Base-by-base conservation (phyloP, 2,797 vertebrate genomes). In the Helostoma temminkii region DNA sequence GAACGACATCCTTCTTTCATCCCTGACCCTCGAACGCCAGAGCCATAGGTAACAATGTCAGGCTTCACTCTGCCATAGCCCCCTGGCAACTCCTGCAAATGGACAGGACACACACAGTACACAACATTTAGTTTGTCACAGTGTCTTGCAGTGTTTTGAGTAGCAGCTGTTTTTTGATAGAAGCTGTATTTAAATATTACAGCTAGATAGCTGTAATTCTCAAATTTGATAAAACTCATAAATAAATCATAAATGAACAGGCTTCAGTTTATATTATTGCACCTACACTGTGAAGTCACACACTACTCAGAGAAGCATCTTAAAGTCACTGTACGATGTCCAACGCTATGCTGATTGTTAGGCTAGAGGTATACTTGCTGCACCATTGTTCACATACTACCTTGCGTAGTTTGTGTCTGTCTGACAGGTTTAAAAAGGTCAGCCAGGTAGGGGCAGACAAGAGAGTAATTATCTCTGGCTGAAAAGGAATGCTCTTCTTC, bases 1-100 rank as follows among this genome's bases (percentile, higher is more conserved):
- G 97, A 98, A 34, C 98, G 97, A 57, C 98, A 99, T 1, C 98
- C 98, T 15, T 98, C 98, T 74, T 99, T 99, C 95, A 99, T 94
- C 2, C 98, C 98, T 0, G 97, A 99, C 2, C 98, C 98, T 16
- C 98, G 93, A 32, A 99, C 98, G 0, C 98, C 97, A 2, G 98
- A 98, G n/a, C 98, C 98, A 0, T 98, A 99, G 3, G 98, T 99
- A 66, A 99, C 98, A 3, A 99, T 97, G 52, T 99, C 98, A 1
- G 98, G 98, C 80, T 99, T 99, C 85, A 99, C 92, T 32, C 98
- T 92, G 65, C 98, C 98, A 0, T 99, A 99, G 24, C 98, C 98
- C 6, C 97, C 96, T 0, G 98, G 98, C 53, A 99, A 92, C 80
- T 99, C 98, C 98, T 99, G 73, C 24, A 69, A 7, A 66, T 5